Evolutionary conservation across 2,113 vertebrate genomes (phyloP), one percentile per base, ranked within the genome.

Genomic region (Setophaga coronata): DNA sequence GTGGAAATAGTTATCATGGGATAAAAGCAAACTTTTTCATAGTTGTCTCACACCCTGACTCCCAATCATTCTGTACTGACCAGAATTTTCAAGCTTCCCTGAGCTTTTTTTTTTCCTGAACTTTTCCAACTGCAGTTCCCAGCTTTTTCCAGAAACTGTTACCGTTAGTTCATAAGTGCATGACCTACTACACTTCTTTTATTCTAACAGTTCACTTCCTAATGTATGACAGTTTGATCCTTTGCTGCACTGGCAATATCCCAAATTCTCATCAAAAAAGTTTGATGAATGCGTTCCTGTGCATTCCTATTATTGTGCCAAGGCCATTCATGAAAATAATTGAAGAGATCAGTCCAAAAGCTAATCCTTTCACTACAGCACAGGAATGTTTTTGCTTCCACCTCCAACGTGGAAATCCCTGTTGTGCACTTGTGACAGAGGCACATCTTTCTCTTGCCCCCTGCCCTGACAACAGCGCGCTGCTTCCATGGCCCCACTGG

Each of bases 281-380:
- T 84, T 84, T 96, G 93, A 96, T 89, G 69, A 85, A 95, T 93
- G 61, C 3, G 1, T 94, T 95, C 84, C 78, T 95, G 60, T 84
- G 81, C 90, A 36, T 87, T 95, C 78, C 61, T 89, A 79, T 96
- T 48, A 71, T 82, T 82, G 65, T 91, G 90, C 92, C 90, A 94
- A 94, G 78, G 87, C 78, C 84, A 94, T 96, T 97, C 81, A 91
- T 82, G 87, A 91, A 91, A 95, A 91, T 19, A 93, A 83, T 79
- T 87, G 78, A 85, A 72, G 84, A 89, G 65, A 90, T 89, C 69
- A 91, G 81, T 67, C 84, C 61, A 91, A 87, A 91, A 91, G 61
- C 51, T 84, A 89, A 96, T 95, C 90, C 77, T 82, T 91, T 94
- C 90, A 71, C 84, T 93, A 48, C 33, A 58, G 60, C 53, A 87